Base-by-base conservation (phyloP, 1,140 invertebrate species). In the Mylabris phalerata region DNA sequence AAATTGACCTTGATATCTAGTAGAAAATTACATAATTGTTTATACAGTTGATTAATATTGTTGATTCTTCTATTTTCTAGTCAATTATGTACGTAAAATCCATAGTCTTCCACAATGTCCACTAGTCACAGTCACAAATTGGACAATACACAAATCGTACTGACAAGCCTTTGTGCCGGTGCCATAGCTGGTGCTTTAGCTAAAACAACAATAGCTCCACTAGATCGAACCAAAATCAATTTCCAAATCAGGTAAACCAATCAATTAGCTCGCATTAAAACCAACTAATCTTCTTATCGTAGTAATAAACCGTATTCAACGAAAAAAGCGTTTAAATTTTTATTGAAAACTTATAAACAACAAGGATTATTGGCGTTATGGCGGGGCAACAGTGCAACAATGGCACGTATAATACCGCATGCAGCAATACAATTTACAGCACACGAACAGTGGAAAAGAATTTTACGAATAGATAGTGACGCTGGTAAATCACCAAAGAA, bases 191-290 rank as follows among this genome's bases (percentile, higher is more conserved):
- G 97, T 3, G 93, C 92, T 19, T 63, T 97, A 5, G 96, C 96
- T 3, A 98, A 99, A 79, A 96, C 95, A 0, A 83, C 85, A 9
- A 98, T 99, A 67, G 97, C 97, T 2, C 97, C 97, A 2, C 77
- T 99, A 11, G 97, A 99, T 78, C 80, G 97, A 57, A 95, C 94
- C 51, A 98, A 98, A 82, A 98, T 99, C 52, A 95, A 95, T 80
- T 98, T 98, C 77, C 96, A 99, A 77, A 86, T 84, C 62, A 84
- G 86, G 80, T 87, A 75, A 75, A 70, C 26, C n/a, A 38, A 24
- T n/a, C 38, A 24, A 10, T 25, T 48, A 9, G 27, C 3, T 0
- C 0, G 3, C 25, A 4, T 19, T 24, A 13, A 6, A 19, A 19
- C 19, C 19, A 19, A 26, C 46, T 52, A 11, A 9, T 39, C 48